phyloP scores from a whole-genome alignment of 2,797 vertebrate species.

The Epinephelus coioides region DNA sequence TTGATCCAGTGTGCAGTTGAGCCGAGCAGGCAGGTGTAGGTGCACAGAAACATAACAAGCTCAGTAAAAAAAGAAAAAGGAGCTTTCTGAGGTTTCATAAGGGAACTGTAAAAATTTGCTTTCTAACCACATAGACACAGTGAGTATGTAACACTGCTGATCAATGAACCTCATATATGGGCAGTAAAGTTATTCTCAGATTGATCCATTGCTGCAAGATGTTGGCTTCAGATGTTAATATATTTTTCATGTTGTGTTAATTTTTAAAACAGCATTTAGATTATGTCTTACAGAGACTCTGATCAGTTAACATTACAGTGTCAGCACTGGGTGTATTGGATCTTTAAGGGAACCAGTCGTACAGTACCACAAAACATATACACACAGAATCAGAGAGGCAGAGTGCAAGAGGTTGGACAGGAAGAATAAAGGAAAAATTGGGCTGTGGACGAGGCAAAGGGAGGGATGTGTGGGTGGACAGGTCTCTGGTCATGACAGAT shows the following conservation, averaged over 20 bases:
- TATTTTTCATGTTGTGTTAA: background rate
- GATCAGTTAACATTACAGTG: background rate
- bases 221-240: background rate
- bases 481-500: slow-evolving; percentile 86
- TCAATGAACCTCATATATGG: background rate
- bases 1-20: slow-evolving; percentile 63
- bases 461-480: slow-evolving; percentile 83
- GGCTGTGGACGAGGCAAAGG: slow-evolving; percentile 38
- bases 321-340: background rate
- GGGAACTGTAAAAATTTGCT: background rate
- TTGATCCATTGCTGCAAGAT: background rate
- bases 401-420: slow-evolving; percentile 29
- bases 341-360: background rate
- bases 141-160: background rate
- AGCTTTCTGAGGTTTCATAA: slow-evolving; percentile 13
- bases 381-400: background rate
- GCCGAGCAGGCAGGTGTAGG: slow-evolving; percentile 53
- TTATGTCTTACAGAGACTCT: background rate
- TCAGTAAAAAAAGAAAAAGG: background rate
- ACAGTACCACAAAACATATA: slow-evolving; percentile 2
- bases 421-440: slow-evolving; percentile 40
- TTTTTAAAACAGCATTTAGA: background rate
- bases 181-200: background rate
- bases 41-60: slow-evolving; percentile 40
- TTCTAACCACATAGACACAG: background rate